A percentile compares a stretch with the other conserved stretches of the same genome.
These are phyloP conservation scores for Oligia fasciuncula DNA, from an alignment of 2,888 invertebrate species.

Conservation along the genomic window DNA sequence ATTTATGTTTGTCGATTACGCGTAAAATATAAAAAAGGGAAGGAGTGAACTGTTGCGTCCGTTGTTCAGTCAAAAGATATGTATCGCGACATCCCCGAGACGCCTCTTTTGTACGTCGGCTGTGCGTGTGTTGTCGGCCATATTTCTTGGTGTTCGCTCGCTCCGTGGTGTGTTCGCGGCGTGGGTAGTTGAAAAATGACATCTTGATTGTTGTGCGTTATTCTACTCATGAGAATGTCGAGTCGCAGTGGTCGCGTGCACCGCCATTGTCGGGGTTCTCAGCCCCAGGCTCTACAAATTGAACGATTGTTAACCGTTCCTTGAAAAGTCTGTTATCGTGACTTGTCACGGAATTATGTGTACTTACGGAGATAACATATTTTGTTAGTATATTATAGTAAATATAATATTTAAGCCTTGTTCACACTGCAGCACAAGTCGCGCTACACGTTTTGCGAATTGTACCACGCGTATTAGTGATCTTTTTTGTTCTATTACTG, in stretches of 20 bases:
- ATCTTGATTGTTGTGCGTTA: slow-evolving; percentile 90
- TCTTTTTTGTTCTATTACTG: background rate
- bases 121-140: slow-evolving; percentile 87
- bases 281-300: slow-evolving; percentile 87
- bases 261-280: slow-evolving; percentile 81
- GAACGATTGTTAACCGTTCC: slow-evolving; percentile 88
- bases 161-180: slow-evolving; percentile 78
- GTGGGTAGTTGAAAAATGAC: slow-evolving; percentile 91
- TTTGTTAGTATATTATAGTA: slow-evolving; percentile 73
- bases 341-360: slow-evolving; percentile 84
- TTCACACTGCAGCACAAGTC: background rate
- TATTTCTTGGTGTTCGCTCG: slow-evolving; percentile 85
- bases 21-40: slow-evolving; percentile 79
- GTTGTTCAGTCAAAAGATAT: slow-evolving; percentile 85
- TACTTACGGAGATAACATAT: slow-evolving; percentile 81
- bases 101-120: slow-evolving; percentile 85
- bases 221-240: slow-evolving; percentile 89
- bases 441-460: slow-evolving; percentile 13
- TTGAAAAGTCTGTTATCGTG: slow-evolving; percentile 85
- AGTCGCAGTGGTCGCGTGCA: slow-evolving; percentile 85
- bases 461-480: background rate
- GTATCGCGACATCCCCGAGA: slow-evolving; percentile 85
- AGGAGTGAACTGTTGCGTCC: slow-evolving; percentile 79
- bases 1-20: slow-evolving; percentile 75
- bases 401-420: slow-evolving; percentile 49